These are phyloP conservation scores for Melanargia galathea DNA, from an alignment of 2,888 invertebrate species.

Conservation along the genomic window DNA sequence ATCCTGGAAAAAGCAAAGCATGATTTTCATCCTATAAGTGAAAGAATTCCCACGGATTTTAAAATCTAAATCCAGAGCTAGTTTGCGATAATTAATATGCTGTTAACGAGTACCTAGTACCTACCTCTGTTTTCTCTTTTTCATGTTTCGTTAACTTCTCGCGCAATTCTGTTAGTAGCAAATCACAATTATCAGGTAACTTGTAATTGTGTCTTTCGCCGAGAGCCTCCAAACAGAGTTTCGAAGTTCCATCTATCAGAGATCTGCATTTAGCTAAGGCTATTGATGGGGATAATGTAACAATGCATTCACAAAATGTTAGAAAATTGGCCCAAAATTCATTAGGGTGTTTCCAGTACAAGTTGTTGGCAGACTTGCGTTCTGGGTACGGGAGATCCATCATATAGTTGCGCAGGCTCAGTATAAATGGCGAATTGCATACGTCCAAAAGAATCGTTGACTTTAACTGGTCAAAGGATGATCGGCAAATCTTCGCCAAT, in stretches of 20 bases:
- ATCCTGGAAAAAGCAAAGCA: too few relatives aligned
- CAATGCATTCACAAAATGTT: slow-evolving; percentile 59
- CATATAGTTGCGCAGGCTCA: slow-evolving; percentile 56
- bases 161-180: slow-evolving; percentile 51
- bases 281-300: slow-evolving; percentile 59
- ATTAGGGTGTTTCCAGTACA: slow-evolving; percentile 63
- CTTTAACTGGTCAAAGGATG: slow-evolving; percentile 62
- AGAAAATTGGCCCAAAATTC: slow-evolving; percentile 66
- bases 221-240: slow-evolving; percentile 56
- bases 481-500: slow-evolving; percentile 61
- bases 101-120: too few relatives aligned
- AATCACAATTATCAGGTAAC: slow-evolving; percentile 48
- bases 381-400: slow-evolving; percentile 59
- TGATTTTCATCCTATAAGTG: too few relatives aligned
- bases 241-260: slow-evolving; percentile 57
- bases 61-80: too few relatives aligned
- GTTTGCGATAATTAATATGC: too few relatives aligned
- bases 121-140: slow-evolving; percentile 51
- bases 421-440: slow-evolving; percentile 62
- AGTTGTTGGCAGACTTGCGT: slow-evolving; percentile 44
- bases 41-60: too few relatives aligned
- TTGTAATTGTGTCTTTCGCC: slow-evolving; percentile 51
- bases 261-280: slow-evolving; percentile 61
- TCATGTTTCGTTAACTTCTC: slow-evolving; percentile 50
- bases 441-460: slow-evolving; percentile 57